Evolutionary conservation across 2,113 vertebrate species (phyloP), one percentile per base, ranked within the genome.

Genomic region (Phyllostomus hastatus): DNA sequence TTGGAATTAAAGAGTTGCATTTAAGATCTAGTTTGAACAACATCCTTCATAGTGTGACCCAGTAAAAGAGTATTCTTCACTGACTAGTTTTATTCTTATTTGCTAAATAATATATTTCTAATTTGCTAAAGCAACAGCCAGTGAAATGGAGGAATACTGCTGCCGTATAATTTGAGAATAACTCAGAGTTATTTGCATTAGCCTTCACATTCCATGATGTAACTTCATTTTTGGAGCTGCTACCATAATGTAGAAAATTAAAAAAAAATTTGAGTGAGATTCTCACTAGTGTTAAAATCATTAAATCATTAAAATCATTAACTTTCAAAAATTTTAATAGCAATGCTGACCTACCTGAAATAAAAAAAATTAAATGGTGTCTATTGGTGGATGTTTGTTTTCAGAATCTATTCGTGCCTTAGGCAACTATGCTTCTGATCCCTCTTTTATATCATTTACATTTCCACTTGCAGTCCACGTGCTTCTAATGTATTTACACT

Each of bases 131-230:
- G 70, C 76, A 89, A 69, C 12, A 91, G 50, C 17, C 59, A 96
- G 43, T 41, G 31, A 89, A 72, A 88, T 88, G 16, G 4, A 72
- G 16, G 24, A 90, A 41, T 85, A 88, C 79, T 73, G 52, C 33
- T 86, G 22, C 17, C 82, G 17, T 90, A 86, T 83, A 90, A 76
- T 90, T 92, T 95, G 85, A 78, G 80, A 75, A 78, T 88, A 93
- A 67, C 2, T 90, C 4, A 4, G 10, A 69, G 22, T 67, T 67
- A 15, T 95, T 88, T 91, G 96, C 33, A 81, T 92, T 78, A 72
- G 24, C 7, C 66, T 46, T 41, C 2, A 1, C 3, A 43, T 67
- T 73, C 33, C 11, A 69, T 52, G 57, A 28, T 73, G 4, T 83
- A 12, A 12, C 5, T 35, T 41, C 41, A 64, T 67, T 50, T 19